Conservation (phyloP, 2,888 invertebrate genomes). For the Caenorhabditis doughertyi region DNA sequence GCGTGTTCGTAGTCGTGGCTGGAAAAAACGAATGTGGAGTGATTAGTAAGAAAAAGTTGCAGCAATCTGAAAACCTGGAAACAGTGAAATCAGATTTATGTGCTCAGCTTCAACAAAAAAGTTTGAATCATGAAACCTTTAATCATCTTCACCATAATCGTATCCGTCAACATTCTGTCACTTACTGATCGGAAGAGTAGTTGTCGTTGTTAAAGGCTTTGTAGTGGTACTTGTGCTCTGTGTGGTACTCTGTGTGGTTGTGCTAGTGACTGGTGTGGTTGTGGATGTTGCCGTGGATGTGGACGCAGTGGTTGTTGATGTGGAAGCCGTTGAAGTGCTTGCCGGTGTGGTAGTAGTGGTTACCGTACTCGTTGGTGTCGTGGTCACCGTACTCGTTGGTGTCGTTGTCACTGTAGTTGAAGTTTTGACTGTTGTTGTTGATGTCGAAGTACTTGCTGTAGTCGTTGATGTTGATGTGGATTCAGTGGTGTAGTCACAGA, state of each 20-base stretch:
- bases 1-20: constrained; percentile 34
- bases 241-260: constrained; percentile 3
- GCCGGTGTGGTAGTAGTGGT: constrained; percentile 11
- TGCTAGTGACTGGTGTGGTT: neutral
- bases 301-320: neutral
- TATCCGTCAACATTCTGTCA: too few relatives aligned
- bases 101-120: too few relatives aligned
- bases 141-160: too few relatives aligned
- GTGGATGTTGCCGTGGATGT: neutral
- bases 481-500: constrained; percentile 48
- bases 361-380: constrained; percentile 28
- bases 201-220: constrained; percentile 3
- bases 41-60: too few relatives aligned
- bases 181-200: constrained; percentile 2
- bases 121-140: too few relatives aligned
- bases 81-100: too few relatives aligned
- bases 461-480: constrained; percentile 43
- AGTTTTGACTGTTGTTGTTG: constrained; percentile 10
- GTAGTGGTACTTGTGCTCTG: neutral
- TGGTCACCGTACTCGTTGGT: neutral
- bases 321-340: neutral
- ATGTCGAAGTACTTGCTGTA: constrained; percentile 24
- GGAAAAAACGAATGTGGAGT: too few relatives aligned
- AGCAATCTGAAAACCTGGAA: too few relatives aligned
- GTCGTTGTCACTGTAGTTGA: constrained; percentile 12